Evolutionary conservation across 1,140 invertebrate species (phyloP).

Genomic region (Polypedilum pembai): DNA sequence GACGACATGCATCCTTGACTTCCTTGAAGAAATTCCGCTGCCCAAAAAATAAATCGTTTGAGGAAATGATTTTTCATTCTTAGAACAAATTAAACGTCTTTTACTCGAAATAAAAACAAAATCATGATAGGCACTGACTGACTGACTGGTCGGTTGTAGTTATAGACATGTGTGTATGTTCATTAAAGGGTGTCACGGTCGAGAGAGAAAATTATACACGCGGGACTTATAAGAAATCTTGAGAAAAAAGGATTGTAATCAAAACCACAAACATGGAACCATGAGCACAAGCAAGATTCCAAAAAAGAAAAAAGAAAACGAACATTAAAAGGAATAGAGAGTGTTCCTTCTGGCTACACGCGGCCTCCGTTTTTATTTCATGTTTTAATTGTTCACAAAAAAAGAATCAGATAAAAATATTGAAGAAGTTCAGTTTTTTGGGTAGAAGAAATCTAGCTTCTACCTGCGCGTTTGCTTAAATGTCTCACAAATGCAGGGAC

Average conservation of each 20-base stretch:
- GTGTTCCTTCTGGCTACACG: constrained; percentile 2
- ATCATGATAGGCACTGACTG: background rate
- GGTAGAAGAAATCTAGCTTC: no score
- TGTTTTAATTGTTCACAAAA: background rate
- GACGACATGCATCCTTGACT: constrained; percentile 15
- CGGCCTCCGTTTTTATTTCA: background rate
- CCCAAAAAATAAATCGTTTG: background rate
- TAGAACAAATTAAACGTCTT: constrained; percentile 7
- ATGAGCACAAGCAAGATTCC: constrained; percentile 2
- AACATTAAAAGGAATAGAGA: background rate
- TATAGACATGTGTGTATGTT: background rate
- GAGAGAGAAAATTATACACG: constrained; percentile 17
- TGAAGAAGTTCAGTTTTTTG: background rate
- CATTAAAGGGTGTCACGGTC: constrained; percentile 13
- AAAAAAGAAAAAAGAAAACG: background rate
- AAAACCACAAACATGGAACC: constrained; percentile 11
- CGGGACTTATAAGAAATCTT: background rate
- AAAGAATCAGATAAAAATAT: constrained; percentile 1
- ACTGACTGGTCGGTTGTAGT: background rate
- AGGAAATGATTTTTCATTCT: constrained; percentile 16
- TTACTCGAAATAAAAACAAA: background rate
- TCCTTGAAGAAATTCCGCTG: background rate
- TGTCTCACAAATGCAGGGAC: background rate
- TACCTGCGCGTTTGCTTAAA: background rate
- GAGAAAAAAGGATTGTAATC: background rate